These are phyloP conservation scores for Brevimyrus niger DNA, from an alignment of 2,113 vertebrate species.

Conservation along the genomic window DNA sequence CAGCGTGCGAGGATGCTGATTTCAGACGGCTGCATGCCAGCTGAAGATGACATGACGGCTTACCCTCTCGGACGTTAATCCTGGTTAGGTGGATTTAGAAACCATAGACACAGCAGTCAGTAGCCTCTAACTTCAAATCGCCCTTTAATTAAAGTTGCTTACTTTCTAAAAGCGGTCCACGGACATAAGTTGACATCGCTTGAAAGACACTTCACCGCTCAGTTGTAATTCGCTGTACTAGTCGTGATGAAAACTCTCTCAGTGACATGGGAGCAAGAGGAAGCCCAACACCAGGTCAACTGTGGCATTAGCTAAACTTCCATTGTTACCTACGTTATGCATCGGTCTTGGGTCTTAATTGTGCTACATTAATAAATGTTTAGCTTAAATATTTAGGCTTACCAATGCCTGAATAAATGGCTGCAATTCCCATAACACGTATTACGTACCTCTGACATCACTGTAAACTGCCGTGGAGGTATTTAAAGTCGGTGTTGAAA, in stretches of 20 bases:
- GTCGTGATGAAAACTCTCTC: neutral
- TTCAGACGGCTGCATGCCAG: slow-evolving; percentile 53
- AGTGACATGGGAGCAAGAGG: neutral
- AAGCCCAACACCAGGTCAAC: neutral
- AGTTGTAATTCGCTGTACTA: neutral
- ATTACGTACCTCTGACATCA: neutral
- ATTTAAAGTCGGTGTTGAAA: slow-evolving; percentile 15
- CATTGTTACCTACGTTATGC: neutral
- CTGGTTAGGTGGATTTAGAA: slow-evolving; percentile 32
- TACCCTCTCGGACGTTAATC: slow-evolving; percentile 37
- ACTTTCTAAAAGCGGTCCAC: neutral
- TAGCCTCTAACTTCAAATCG: neutral
- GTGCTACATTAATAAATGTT: neutral
- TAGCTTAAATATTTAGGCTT: neutral
- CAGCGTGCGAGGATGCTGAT: slow-evolving; percentile 64
- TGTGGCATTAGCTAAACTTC: neutral
- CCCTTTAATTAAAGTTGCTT: neutral
- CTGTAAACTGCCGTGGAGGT: neutral
- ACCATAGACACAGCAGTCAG: neutral
- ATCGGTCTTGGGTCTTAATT: neutral
- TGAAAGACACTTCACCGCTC: neutral
- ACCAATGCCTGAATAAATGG: neutral
- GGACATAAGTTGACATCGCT: neutral
- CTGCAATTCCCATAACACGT: neutral
- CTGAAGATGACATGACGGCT: slow-evolving; percentile 66